Conservation (phyloP, 1,140 invertebrate genomes). For the Zaprionus inermis region DNA sequence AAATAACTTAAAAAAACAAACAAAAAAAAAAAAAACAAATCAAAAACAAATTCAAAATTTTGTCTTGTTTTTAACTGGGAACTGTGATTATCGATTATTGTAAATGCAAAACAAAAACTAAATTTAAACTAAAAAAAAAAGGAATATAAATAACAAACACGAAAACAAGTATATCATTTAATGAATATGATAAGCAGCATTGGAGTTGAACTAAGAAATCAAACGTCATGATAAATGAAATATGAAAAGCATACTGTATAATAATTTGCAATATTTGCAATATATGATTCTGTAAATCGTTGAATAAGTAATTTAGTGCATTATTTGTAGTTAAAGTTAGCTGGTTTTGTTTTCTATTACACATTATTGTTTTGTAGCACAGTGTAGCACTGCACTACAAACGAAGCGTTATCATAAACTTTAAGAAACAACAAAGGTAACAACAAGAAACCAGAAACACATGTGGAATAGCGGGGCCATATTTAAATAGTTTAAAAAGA, state of each 20-base stretch:
- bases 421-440: conserved; percentile 60
- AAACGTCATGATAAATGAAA: conserved; percentile 59
- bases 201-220: conserved; percentile 20
- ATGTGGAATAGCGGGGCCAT: conserved; percentile 84
- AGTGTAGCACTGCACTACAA: conserved; percentile 40
- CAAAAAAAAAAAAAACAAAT: conserved; percentile 30
- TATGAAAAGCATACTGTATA: conserved; percentile 47
- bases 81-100: conserved; percentile 77
- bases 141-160: conserved; percentile 1
- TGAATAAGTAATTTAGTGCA: conserved; percentile 51
- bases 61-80: conserved; percentile 74
- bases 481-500: conserved; percentile 80
- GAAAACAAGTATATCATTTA: conserved; percentile 53
- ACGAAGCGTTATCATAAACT: conserved; percentile 70
- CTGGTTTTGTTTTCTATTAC: conserved; percentile 37
- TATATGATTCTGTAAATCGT: conserved; percentile 60
- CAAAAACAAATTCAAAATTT: conserved; percentile 70
- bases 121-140: conserved; percentile 33
- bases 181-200: conserved; percentile 59
- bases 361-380: conserved; percentile 42
- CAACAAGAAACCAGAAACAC: conserved; percentile 55
- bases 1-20: conserved; percentile 46
- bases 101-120: conserved; percentile 35
- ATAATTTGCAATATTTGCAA: conserved; percentile 79
- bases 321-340: conserved; percentile 47